These are phyloP conservation scores for Alligator mississippiensis DNA, from an alignment of 2,113 vertebrate genomes.

Conservation along the genomic window DNA sequence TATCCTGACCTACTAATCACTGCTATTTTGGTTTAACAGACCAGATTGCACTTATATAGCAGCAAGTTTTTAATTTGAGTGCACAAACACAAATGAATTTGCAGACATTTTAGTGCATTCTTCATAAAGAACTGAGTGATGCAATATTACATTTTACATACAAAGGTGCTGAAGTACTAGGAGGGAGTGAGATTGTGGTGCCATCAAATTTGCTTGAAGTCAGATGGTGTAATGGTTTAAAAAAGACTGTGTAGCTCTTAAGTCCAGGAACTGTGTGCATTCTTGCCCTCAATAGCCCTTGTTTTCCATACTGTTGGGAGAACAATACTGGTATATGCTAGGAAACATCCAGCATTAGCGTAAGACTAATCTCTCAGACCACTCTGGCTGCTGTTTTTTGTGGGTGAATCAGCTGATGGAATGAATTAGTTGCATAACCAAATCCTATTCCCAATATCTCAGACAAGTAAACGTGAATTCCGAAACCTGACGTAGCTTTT, in stretches of 20 bases:
- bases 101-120: not conserved
- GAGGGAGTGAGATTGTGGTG: not conserved
- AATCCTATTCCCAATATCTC: not conserved
- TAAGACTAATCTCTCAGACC: not conserved
- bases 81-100: not conserved
- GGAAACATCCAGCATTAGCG: not conserved
- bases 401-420: not conserved
- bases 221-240: not conserved
- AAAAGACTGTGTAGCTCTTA: not conserved
- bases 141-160: not conserved
- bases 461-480: not conserved
- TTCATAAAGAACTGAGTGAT: not conserved
- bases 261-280: not conserved
- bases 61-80: not conserved
- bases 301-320: not conserved
- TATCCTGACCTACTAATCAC: not conserved
- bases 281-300: not conserved
- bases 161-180: not conserved
- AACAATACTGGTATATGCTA: not conserved
- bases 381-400: not conserved
- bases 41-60: not conserved
- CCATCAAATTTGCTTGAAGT: not conserved
- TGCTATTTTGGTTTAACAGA: not conserved
- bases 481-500: not conserved
- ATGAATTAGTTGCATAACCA: not conserved